A percentile compares a stretch with the other conserved stretches of the same genome.
Evolutionary conservation across 2,113 vertebrate species (phyloP).

Genomic region (Casuarius casuarius): DNA sequence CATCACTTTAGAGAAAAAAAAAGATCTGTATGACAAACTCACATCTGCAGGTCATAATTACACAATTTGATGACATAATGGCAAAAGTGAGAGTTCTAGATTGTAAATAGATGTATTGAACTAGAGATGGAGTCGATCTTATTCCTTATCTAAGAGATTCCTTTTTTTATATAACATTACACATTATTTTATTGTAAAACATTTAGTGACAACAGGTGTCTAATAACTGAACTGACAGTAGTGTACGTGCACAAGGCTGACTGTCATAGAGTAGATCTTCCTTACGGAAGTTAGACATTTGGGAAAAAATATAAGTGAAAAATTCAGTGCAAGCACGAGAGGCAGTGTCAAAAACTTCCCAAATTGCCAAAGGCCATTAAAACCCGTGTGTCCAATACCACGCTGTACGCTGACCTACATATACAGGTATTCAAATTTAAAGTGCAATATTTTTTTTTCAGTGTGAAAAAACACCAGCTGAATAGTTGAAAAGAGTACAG

Average conservation of each 20-base stretch:
- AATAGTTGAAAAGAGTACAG: background rate
- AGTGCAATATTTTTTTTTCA: background rate
- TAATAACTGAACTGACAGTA: background rate
- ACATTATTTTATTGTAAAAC: background rate
- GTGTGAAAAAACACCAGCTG: background rate
- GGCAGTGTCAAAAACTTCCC: background rate
- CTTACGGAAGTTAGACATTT: background rate
- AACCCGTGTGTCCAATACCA: background rate
- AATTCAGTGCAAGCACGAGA: background rate
- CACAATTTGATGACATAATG: background rate
- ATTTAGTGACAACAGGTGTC: background rate
- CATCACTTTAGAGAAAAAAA: background rate
- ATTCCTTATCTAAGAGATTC: background rate
- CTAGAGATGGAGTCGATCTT: background rate
- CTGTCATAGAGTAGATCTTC: background rate
- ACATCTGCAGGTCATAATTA: background rate
- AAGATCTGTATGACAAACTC: background rate
- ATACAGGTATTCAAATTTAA: background rate
- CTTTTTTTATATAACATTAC: background rate
- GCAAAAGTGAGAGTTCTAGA: background rate
- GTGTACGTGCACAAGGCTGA: background rate
- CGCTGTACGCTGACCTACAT: background rate
- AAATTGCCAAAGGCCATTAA: background rate
- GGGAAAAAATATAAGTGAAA: background rate
- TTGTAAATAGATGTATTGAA: background rate